Evolutionary conservation across 1,140 invertebrate genomes (phyloP), one percentile per base, ranked within the genome.

Genomic region (Venturia canescens): DNA sequence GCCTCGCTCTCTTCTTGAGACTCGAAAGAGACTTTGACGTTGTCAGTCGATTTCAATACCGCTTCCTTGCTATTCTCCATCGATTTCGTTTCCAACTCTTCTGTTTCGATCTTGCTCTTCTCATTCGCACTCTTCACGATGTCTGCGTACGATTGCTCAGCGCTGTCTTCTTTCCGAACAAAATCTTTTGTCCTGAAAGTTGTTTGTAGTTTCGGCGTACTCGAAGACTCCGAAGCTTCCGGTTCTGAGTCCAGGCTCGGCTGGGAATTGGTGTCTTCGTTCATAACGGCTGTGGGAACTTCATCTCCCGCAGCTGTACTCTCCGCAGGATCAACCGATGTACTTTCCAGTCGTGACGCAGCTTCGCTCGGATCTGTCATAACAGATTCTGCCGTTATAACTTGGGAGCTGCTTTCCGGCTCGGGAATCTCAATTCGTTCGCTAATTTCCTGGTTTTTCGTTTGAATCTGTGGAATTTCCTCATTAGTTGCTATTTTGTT

Each of bases 111-210:
- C 38, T 9, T 82, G 21, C 76, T 75, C 74, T 72, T 78, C 27
- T 72, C 71, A 21, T n/a, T 50, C 3, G 80, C 81, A 23, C 72
- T 31, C 70, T 79, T 74, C 16, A 82, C n/a, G 15, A 78, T 79
- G 27, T 85, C 83, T 2, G 70, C 50, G 26, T 83, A 84, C 23
- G 63, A 76, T 79, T 85, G 87, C 15, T 66, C 23, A 50, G 69
- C 71, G 74, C 88, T 87, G 29, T 72, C 70, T 5, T 87, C 87
- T 21, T 77, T 82, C 1, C 84, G 81, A 5, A 80, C 85, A 63
- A 91, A 92, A 34, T 90, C 89, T 79, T 90, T 92, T 6, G 90
- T 83, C 63, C 91, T 89, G 48, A 92, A 92, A n/a, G 90, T 91
- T 0, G 90, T 91, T 48, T 91, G 91, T 1, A 92, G 79, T 82